These are phyloP conservation scores for Tuberolachnus salignus DNA, from an alignment of 2,888 invertebrate genomes.

Conservation along the genomic window DNA sequence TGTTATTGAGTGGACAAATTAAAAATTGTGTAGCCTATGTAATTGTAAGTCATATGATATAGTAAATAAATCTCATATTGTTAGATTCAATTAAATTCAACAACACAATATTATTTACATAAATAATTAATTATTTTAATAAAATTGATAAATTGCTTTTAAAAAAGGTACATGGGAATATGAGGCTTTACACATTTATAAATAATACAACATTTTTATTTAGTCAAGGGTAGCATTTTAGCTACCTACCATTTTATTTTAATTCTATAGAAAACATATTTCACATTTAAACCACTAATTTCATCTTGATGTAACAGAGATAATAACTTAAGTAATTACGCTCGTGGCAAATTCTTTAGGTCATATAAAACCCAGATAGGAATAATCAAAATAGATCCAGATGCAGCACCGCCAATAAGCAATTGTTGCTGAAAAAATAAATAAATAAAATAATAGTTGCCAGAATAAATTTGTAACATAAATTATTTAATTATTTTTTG, in stretches of 20 bases:
- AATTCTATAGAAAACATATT: slow-evolving; percentile 37
- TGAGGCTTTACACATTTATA: too few relatives aligned
- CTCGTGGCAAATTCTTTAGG: slow-evolving; percentile 24
- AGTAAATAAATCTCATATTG: too few relatives aligned
- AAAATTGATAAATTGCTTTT: too few relatives aligned
- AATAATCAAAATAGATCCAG: slow-evolving; percentile 40
- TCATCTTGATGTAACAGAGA: not conserved
- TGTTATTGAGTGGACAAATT: too few relatives aligned
- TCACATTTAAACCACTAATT: slow-evolving; percentile 18
- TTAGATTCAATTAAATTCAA: too few relatives aligned
- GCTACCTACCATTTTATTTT: too few relatives aligned
- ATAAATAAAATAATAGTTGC: not conserved
- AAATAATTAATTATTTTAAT: too few relatives aligned
- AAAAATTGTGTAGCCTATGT: too few relatives aligned
- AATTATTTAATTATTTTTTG: not conserved
- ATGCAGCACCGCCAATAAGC: slow-evolving; percentile 47
- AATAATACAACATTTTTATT: too few relatives aligned
- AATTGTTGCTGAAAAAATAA: slow-evolving; percentile 42
- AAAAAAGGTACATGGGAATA: too few relatives aligned
- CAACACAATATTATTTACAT: too few relatives aligned
- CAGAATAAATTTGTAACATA: not conserved
- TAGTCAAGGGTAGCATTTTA: not conserved
- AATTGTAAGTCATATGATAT: too few relatives aligned
- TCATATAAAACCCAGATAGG: slow-evolving; percentile 48
- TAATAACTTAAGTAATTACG: not conserved